These are phyloP conservation scores for Sisyra terminalis DNA, from an alignment of 2,888 invertebrate species.

Conservation along the genomic window DNA sequence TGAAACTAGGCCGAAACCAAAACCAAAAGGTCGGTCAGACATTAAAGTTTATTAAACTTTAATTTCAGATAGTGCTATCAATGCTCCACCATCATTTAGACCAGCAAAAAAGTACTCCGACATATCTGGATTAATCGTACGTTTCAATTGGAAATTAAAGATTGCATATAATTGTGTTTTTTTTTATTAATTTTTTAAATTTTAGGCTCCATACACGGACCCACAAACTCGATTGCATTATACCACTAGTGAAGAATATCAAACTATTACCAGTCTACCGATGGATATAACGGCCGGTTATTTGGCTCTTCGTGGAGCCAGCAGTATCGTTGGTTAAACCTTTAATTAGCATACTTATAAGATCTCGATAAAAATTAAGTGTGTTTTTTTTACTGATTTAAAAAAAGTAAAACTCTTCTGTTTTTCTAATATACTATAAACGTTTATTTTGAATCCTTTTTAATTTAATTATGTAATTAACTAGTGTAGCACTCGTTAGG, in stretches of 20 bases:
- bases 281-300: conserved; percentile 88
- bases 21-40: too few relatives aligned
- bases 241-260: conserved; percentile 75
- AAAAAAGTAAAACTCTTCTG: too few relatives aligned
- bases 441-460: too few relatives aligned
- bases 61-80: conserved; percentile 62
- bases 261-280: conserved; percentile 68
- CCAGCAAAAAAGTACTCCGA: conserved; percentile 91
- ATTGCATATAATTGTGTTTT: too few relatives aligned
- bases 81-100: conserved; percentile 80
- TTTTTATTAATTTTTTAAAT: conserved; percentile 8
- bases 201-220: conserved; percentile 69
- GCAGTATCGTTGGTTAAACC: conserved; percentile 49
- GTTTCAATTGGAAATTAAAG: too few relatives aligned
- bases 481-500: too few relatives aligned
- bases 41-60: conserved; percentile 7
- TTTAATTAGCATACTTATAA: background rate
- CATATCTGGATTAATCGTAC: conserved; percentile 66
- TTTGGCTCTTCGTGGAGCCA: conserved; percentile 68
- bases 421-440: too few relatives aligned
- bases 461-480: too few relatives aligned
- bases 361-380: background rate
- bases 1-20: too few relatives aligned
- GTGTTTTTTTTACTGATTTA: background rate
- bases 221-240: conserved; percentile 79